phyloP scores from a whole-genome alignment of 2,888 invertebrate genomes.

The Elysia crispata region DNA sequence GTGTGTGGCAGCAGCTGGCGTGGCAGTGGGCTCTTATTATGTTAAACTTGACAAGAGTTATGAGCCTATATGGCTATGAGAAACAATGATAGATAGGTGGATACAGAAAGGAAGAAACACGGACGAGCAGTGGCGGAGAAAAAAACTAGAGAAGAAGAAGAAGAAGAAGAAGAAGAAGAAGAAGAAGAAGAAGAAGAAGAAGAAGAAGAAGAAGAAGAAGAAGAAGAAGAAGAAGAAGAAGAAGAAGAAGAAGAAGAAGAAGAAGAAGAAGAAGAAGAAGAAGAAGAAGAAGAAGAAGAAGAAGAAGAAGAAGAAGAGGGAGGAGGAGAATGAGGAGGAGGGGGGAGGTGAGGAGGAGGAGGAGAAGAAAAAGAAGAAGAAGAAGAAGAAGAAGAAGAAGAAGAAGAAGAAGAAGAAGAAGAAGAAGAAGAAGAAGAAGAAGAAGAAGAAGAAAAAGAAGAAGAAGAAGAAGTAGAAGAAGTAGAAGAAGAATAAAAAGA shows the following conservation, averaged over 20 bases:
- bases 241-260: no score
- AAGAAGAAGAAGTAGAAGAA: neutral
- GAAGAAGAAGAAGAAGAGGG: neutral
- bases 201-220: neutral
- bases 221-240: no score
- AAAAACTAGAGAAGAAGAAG: no score
- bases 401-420: slow-evolving; percentile 20
- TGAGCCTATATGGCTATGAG: no score
- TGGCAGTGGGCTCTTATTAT: no score
- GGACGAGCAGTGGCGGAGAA: no score
- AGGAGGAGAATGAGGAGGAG: slow-evolving; percentile 1
- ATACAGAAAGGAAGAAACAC: no score
- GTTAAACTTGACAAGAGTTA: neutral
- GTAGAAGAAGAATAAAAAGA: neutral
- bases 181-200: slow-evolving; percentile 1
- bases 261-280: no score
- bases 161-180: neutral
- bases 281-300: no score
- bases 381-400: slow-evolving; percentile 24
- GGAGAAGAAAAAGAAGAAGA: slow-evolving; percentile 25
- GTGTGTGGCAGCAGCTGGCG: no score
- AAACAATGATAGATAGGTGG: no score
- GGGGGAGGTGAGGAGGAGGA: neutral
- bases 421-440: slow-evolving; percentile 29
- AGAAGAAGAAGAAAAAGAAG: slow-evolving; percentile 3